Base-by-base conservation (phyloP, 2,888 invertebrate genomes). In the Lagria hirta region DNA sequence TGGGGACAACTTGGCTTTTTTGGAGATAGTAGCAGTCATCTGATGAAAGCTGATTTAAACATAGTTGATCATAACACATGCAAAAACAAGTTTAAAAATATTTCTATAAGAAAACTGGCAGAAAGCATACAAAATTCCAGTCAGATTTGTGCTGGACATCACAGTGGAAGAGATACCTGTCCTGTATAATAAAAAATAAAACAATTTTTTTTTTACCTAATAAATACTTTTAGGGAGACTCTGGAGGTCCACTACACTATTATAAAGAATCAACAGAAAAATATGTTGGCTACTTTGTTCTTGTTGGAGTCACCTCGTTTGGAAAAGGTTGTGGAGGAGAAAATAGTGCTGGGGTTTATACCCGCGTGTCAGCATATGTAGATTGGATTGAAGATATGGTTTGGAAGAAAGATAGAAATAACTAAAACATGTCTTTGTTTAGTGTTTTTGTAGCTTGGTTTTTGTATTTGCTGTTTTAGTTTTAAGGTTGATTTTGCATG, bases 241-340 rank as follows among this genome's bases (percentile, higher is more conserved):
- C 79, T 24, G 82, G 82, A n/a, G 80, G 81, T 3, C 81, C 81
- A 1, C 64, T 82, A 12, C 65, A 65, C 14, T 30, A 21, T 22
- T 8, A 4, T 4, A 10, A 16, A 10, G 8, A 18, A 18, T n/a
- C 13, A 13, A 22, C 5, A 3, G 33, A 20, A 2, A 1, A 21
- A 1, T 8, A 13, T 3, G 1, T 2, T 3, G 15, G 12, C 3
- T 24, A 40, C 8, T 40, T 40, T 32, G 30, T 40, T n/a, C 18
- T 40, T 2, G 40, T 12, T 11, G 40, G 40, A 10, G 10, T 40
- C 13, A 40, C 40, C 1, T 30, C 30, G 2, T 40, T 40, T 32
- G 40, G 40, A 4, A 23, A 30, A 24, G 23, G 17, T 10, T 40
- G 30, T 23, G 40, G 40, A 6, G 18, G 16, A 7, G 17, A 22